Conservation (phyloP, 2,888 invertebrate genomes). For the Sialis lutaria region DNA sequence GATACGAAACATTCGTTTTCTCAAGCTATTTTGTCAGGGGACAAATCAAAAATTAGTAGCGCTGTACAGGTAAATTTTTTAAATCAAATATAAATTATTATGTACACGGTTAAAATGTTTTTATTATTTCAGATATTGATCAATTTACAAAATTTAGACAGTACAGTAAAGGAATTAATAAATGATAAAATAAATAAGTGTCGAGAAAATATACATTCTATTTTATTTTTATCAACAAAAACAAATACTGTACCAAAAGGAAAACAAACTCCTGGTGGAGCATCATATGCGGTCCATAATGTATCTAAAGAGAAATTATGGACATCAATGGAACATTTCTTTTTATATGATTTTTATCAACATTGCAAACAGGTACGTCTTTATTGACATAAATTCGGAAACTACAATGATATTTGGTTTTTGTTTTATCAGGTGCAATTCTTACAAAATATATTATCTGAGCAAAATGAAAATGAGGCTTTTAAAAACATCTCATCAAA, state of each 20-base stretch:
- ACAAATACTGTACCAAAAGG: conserved; percentile 13
- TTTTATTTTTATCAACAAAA: conserved; percentile 26
- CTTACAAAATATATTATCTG: conserved; percentile 30
- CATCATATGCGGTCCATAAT: conserved; percentile 23
- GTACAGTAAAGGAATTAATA: conserved; percentile 33
- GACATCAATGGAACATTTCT: conserved; percentile 75
- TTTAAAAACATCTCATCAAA: conserved; percentile 28
- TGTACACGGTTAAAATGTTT: no score
- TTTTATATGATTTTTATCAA: conserved; percentile 55
- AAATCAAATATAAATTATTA: background rate
- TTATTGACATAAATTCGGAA: conserved; percentile 3
- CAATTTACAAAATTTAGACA: conserved; percentile 26
- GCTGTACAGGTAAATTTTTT: conserved; percentile 37
- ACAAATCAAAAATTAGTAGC: conserved; percentile 43
- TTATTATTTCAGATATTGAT: conserved; percentile 21
- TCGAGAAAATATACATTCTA: conserved; percentile 30
- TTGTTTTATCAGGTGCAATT: conserved; percentile 24
- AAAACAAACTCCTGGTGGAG: conserved; percentile 35
- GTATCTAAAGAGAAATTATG: conserved; percentile 54
- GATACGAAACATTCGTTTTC: conserved; percentile 65
- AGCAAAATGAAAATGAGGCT: conserved; percentile 28
- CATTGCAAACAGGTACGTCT: conserved; percentile 46
- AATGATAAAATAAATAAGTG: conserved; percentile 33
- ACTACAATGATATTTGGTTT: conserved; percentile 10
- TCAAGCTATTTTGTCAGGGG: conserved; percentile 60